A percentile compares a stretch with the other conserved stretches of the same genome.
These are phyloP conservation scores for Drosophila siamana DNA, from an alignment of 2,888 invertebrate species.

Conservation along the genomic window DNA sequence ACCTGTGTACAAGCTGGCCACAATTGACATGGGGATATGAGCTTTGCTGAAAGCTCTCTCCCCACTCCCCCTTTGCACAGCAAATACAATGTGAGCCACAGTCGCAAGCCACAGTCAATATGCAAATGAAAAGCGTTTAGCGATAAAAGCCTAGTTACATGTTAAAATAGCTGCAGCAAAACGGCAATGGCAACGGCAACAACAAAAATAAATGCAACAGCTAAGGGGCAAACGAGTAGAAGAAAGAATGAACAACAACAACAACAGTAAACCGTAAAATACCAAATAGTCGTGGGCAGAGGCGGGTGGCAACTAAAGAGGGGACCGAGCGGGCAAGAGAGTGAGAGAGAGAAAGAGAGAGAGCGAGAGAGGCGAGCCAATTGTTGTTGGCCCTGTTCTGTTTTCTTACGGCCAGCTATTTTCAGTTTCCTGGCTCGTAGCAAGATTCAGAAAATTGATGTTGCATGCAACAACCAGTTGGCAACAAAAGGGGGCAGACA, in stretches of 20 bases:
- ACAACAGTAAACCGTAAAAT: conserved; percentile 56
- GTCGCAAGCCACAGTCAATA: conserved; percentile 76
- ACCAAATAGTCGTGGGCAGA: conserved; percentile 56
- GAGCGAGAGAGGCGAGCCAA: conserved; percentile 56
- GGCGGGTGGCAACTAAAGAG: conserved; percentile 7
- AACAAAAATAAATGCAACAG: conserved; percentile 43
- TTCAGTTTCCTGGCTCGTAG: conserved; percentile 82
- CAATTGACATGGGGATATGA: conserved; percentile 39
- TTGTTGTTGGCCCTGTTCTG: conserved; percentile 82
- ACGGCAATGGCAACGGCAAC: too few species aligned
- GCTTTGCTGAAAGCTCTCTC: conserved; percentile 39
- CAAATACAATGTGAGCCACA: conserved; percentile 25
- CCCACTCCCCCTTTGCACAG: not conserved
- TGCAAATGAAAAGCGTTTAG: conserved; percentile 83
- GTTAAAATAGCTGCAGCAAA: conserved; percentile 65
- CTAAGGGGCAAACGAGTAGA: conserved; percentile 49
- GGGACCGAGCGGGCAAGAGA: too few species aligned
- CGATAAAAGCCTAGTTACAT: conserved; percentile 82
- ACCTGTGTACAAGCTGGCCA: too few species aligned
- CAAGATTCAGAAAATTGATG: conserved; percentile 84
- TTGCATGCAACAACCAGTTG: conserved; percentile 83
- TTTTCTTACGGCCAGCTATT: conserved; percentile 81
- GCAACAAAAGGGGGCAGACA: conserved; percentile 44
- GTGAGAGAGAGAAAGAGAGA: too few species aligned
- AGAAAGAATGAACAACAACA: conserved; percentile 38